Conservation (phyloP, 2,113 vertebrate genomes). For the Labeo catla region DNA sequence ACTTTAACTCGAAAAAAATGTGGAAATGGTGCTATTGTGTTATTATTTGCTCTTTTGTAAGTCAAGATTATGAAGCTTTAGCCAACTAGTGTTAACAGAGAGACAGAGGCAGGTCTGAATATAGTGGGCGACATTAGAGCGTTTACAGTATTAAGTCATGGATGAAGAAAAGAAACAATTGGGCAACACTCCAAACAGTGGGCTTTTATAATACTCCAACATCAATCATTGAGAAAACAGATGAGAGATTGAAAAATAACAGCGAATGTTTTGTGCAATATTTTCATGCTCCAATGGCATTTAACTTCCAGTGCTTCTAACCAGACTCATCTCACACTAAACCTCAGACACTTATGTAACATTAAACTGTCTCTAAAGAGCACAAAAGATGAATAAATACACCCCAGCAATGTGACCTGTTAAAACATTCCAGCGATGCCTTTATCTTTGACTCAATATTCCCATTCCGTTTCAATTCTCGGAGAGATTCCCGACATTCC, state of each 20-base stretch:
- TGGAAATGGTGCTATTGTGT: constrained; percentile 21
- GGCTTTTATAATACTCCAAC: background rate
- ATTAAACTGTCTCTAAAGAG: constrained; percentile 45
- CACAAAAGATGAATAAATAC: constrained; percentile 49
- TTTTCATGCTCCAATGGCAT: constrained; percentile 32
- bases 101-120: background rate
- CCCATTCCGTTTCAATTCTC: constrained; percentile 61
- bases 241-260: background rate
- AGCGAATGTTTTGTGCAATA: background rate
- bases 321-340: constrained; percentile 15
- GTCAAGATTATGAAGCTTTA: background rate
- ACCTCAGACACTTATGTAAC: constrained; percentile 57
- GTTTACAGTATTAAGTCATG: background rate
- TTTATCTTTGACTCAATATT: constrained; percentile 69
- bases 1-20: constrained; percentile 11
- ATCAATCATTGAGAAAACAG: constrained; percentile 1
- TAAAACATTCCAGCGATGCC: constrained; percentile 73
- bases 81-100: background rate
- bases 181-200: background rate
- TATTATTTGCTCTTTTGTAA: constrained; percentile 24
- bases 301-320: constrained; percentile 21
- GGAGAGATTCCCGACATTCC: constrained; percentile 71
- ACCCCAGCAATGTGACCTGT: constrained; percentile 45
- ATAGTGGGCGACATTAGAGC: background rate
- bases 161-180: constrained; percentile 17